Evolutionary conservation across 1,140 invertebrate genomes (phyloP), one percentile per base, ranked within the genome.

Genomic region (Drosophila repletoides): DNA sequence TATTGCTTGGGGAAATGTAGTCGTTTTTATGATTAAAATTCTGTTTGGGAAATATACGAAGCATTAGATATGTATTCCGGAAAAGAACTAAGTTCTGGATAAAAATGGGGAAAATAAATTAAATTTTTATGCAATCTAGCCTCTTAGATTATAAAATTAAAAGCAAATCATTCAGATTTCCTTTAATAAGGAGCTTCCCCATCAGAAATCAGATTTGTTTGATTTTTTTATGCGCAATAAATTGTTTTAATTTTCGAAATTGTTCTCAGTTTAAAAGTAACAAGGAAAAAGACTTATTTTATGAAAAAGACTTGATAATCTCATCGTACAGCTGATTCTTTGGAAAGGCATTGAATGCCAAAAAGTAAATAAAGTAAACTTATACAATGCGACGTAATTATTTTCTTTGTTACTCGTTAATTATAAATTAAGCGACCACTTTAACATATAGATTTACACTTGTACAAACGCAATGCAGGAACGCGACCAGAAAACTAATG

Each of bases 401-500:
- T 12, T 55, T 41, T 26, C n/a, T 12, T 51, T 58, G 36, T 43
- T 56, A 46, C 49, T 48, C 40, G 33, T 43, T 28, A 22, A 46
- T 36, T n/a, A 65, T 58, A 40, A 22, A 45, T 31, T 26, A 46
- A 31, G 46, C 34, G 22, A 55, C 24, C 45, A 58, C 14, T 65
- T 58, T 43, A 65, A 66, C 52, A 49, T 38, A 58, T 10, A 28
- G 24, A 46, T 58, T 41, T 63, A 49, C 59, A 51, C 19, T 58
- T 48, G 76, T 53, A 40, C 40, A 67, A 64, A 51, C 43, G 17
- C 12, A 56, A 58, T 41, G n/a, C n/a, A n/a, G n/a, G n/a, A n/a
- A n/a, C 28, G 28, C 31, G 41, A 64, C 58, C 72, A 46, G 28
- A 58, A 48, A 81, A 45, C 24, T 83, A 81, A 77, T 84, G 70